Evolutionary conservation across 2,888 invertebrate genomes (phyloP).

Genomic region (Rhagophthalmus giganteus): DNA sequence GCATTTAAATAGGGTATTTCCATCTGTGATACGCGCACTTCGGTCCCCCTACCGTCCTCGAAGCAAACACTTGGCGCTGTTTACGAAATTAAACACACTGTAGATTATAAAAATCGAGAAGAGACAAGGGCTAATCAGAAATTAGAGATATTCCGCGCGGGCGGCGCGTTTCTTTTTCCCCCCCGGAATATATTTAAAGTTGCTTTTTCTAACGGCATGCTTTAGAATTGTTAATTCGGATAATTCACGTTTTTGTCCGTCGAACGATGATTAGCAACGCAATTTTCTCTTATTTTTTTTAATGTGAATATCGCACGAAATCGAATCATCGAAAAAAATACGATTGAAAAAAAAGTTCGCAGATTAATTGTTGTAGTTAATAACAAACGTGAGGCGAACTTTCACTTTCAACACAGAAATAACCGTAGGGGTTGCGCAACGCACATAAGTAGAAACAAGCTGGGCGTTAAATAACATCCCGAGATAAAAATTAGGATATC

Average conservation of each 20-base stretch:
- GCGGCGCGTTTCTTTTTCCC: neutral
- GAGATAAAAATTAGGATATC: no score
- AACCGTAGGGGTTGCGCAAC: no score
- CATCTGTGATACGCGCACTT: conserved; percentile 60
- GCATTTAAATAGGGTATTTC: conserved; percentile 70
- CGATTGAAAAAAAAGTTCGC: no score
- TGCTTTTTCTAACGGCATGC: neutral
- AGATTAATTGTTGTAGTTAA: no score
- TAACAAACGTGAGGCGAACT: no score
- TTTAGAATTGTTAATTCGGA: conserved; percentile 8
- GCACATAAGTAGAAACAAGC: no score
- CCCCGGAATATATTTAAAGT: conserved; percentile 6
- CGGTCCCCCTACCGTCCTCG: conserved; percentile 42
- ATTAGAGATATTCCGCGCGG: conserved; percentile 12
- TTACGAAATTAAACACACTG: conserved; percentile 46
- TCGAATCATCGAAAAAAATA: no score
- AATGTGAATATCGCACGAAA: no score
- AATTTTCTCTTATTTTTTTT: no score
- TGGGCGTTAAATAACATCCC: no score
- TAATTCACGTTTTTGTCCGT: conserved; percentile 7
- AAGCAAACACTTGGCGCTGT: conserved; percentile 50
- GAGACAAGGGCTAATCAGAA: conserved; percentile 25
- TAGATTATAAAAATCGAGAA: conserved; percentile 28
- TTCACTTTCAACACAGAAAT: no score
- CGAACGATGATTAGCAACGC: no score